Evolutionary conservation across 2,113 vertebrate genomes (phyloP).

Genomic region (Sorex fumeus): DNA sequence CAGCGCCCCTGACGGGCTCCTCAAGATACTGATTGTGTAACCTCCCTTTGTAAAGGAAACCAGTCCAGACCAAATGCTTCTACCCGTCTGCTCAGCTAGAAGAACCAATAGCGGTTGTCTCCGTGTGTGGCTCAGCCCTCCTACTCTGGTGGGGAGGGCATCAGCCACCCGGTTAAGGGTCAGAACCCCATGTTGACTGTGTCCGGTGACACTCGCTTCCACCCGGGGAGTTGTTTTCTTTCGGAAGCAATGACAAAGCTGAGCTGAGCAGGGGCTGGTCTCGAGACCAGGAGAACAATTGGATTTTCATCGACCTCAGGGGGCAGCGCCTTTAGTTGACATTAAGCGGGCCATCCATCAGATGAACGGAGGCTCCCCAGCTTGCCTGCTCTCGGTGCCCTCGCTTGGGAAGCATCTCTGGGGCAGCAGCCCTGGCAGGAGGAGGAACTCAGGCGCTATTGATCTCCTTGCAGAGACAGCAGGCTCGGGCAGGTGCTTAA

Average conservation of each 20-base stretch:
- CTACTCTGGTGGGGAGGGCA: neutral
- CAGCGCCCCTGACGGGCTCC: neutral
- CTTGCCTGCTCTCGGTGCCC: neutral
- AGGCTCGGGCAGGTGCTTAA: neutral
- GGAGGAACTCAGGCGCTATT: constrained; percentile 40
- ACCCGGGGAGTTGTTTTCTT: constrained; percentile 5
- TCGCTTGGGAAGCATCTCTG: neutral
- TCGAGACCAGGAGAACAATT: constrained; percentile 37
- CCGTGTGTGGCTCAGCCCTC: neutral
- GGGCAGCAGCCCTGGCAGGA: neutral
- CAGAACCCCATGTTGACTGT: constrained; percentile 2
- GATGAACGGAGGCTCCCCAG: neutral
- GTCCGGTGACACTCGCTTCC: neutral
- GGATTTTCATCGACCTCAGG: neutral
- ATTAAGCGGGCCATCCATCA: constrained; percentile 31
- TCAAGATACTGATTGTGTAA: neutral
- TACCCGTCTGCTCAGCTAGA: constrained; percentile 13
- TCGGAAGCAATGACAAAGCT: neutral
- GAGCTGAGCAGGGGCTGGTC: neutral
- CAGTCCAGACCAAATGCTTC: neutral
- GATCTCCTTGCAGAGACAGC: constrained; percentile 48
- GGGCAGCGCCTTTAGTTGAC: neutral
- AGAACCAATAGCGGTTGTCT: constrained; percentile 36
- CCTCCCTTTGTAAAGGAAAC: constrained; percentile 22
- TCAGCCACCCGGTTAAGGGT: neutral